Evolutionary conservation across 2,888 invertebrate species (phyloP), one percentile per base, ranked within the genome.

Genomic region (Rambutsinella grinnellia): DNA sequence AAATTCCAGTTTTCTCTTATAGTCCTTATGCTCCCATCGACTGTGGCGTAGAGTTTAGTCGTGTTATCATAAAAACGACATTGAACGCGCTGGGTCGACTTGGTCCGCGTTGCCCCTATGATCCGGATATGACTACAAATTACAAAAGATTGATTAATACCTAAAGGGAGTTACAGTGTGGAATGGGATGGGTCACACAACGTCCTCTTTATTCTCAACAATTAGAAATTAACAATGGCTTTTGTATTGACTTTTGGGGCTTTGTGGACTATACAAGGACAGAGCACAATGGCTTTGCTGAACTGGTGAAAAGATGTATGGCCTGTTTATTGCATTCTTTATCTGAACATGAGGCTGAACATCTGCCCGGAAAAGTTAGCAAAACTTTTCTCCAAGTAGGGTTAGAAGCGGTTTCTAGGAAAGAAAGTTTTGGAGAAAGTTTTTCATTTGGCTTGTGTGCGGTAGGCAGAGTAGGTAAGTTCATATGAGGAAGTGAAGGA

Each of bases 1-100:
- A 96, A 88, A 86, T 94, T 96, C 96, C 96, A 96, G 86, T 96
- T 96, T 86, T 96, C 96, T 23, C 95, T 90, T 74, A 96, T 96
- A 2, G 94, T 91, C 93, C 85, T 83, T 68, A 86, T 85, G 19
- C 75, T 79, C 56, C 82, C 84, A 51, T 84, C 82, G 3, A 82
- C 81, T 1, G 78, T 76, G 13, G 71, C 69, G 57, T 81, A 83
- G 10, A 78, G 78, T 66, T 70, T 67, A 1, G 82, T 81, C 2
- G 78, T 78, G 79, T 81, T 82, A 65, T 84, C 82, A 63, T 84
- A 84, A 66, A 82, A 79, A 19, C 82, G 81, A 61, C 84, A 84
- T 57, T 83, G 81, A n/a, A 83, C 82, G 23, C 63, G 79, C 61
- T 84, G 84, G 21, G 72, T 74, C 21, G 82, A 76, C 65, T 94